A percentile compares a stretch with the other conserved stretches of the same genome.
These are phyloP conservation scores for Rhea pennata DNA, from an alignment of 2,113 vertebrate genomes.

Conservation along the genomic window DNA sequence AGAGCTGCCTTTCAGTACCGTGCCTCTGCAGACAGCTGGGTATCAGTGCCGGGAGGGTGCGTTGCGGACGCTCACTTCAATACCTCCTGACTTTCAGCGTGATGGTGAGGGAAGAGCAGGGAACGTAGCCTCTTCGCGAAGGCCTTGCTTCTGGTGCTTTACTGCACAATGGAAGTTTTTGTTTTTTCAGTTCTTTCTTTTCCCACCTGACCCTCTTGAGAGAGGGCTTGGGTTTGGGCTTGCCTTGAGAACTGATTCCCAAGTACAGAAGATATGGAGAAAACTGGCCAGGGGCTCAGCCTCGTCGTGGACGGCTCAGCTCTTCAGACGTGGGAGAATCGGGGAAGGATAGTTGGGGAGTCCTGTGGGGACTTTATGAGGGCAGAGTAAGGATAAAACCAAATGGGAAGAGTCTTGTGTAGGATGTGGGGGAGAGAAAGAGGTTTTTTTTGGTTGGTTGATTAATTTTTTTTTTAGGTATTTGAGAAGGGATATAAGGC, in stretches of 20 bases:
- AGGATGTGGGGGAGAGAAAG: no score
- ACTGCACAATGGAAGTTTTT: not conserved
- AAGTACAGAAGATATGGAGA: not conserved
- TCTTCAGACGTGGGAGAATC: fast-evolving
- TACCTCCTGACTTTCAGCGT: not conserved
- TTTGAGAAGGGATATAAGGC: no score
- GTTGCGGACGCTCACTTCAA: constrained; percentile 3
- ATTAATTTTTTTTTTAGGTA: no score
- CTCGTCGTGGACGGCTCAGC: not conserved
- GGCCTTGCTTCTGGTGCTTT: not conserved
- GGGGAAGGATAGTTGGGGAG: not conserved
- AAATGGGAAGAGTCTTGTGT: no score
- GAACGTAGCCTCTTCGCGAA: not conserved
- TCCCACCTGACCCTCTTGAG: not conserved
- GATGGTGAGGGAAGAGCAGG: not conserved
- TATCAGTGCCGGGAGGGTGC: not conserved
- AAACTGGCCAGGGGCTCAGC: not conserved
- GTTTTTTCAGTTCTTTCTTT: not conserved
- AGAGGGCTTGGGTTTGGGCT: not conserved
- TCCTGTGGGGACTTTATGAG: no score
- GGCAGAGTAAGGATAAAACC: no score
- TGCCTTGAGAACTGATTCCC: not conserved
- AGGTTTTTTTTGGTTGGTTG: no score
- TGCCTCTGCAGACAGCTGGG: not conserved
- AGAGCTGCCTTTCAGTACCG: not conserved